Evolutionary conservation across 2,888 invertebrate genomes (phyloP).

Genomic region (Cosmorhoe ocellata): DNA sequence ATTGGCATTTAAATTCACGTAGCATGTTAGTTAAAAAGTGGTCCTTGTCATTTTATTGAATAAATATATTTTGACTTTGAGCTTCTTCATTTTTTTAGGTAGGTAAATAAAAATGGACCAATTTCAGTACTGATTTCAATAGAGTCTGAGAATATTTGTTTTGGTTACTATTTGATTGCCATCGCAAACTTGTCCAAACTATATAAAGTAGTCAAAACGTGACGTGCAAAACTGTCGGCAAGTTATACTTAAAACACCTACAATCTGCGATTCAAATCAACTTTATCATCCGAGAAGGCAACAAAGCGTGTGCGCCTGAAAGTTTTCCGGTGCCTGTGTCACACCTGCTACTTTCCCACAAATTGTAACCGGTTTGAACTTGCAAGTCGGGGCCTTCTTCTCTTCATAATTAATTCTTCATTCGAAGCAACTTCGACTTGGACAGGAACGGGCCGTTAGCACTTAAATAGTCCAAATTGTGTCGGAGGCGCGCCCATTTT

Average conservation of each 20-base stretch:
- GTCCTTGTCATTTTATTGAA: too few relatives aligned
- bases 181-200: slow-evolving; percentile 8
- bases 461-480: slow-evolving; percentile 80
- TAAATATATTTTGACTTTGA: too few relatives aligned
- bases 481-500: slow-evolving; percentile 77
- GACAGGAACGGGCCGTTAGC: slow-evolving; percentile 73
- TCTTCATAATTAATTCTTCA: slow-evolving; percentile 82
- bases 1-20: too few relatives aligned
- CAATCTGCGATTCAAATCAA: slow-evolving; percentile 80
- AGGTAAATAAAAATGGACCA: too few relatives aligned
- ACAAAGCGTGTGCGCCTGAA: slow-evolving; percentile 69
- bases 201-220: slow-evolving; percentile 28
- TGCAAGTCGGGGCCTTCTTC: slow-evolving; percentile 65
- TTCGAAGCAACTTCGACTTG: slow-evolving; percentile 75
- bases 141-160: too few relatives aligned
- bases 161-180: background rate
- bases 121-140: too few relatives aligned
- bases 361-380: slow-evolving; percentile 74
- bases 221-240: slow-evolving; percentile 30
- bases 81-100: too few relatives aligned
- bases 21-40: too few relatives aligned
- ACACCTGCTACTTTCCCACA: slow-evolving; percentile 80
- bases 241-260: slow-evolving; percentile 57
- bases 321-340: slow-evolving; percentile 66
- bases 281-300: slow-evolving; percentile 77